Conservation (phyloP, 92 coral and sea anemone species). For the Umimayanthus kanabou region DNA sequence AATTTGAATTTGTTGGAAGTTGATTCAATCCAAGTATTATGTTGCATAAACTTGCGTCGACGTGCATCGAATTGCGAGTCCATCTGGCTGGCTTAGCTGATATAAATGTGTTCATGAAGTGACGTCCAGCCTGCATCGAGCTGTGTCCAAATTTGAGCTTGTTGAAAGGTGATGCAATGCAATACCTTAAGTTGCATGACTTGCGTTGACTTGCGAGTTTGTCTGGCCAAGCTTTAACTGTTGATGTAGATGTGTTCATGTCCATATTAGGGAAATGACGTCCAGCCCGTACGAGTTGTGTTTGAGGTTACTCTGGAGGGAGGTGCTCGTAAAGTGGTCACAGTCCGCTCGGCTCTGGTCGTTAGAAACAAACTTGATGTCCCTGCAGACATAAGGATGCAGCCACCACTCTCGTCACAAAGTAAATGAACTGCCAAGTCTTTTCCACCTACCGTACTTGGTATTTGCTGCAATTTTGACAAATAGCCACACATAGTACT, state of each 20-base stretch:
- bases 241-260: neutral
- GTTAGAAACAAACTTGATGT: conserved; percentile 84
- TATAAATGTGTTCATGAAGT: neutral
- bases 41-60: too few species aligned
- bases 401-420: conserved; percentile 69
- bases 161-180: too few species aligned
- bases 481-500: too few species aligned
- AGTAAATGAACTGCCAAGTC: conserved; percentile 32
- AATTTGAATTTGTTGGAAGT: too few species aligned
- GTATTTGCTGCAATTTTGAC: too few species aligned
- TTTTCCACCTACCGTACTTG: neutral
- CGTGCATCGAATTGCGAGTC: too few species aligned
- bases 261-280: conserved; percentile 62
- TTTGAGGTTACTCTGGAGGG: conserved; percentile 92
- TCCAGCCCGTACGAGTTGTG: conserved; percentile 90
- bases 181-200: too few species aligned
- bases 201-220: too few species aligned
- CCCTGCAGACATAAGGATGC: conserved; percentile 77
- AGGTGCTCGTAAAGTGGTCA: conserved; percentile 96
- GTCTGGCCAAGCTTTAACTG: neutral
- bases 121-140: conserved; percentile 82
- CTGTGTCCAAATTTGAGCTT: conserved; percentile 50
- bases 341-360: conserved; percentile 87
- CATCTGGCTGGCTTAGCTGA: neutral
- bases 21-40: too few species aligned